Evolutionary conservation across 2,797 vertebrate genomes (phyloP).

Genomic region (Mycteria americana): DNA sequence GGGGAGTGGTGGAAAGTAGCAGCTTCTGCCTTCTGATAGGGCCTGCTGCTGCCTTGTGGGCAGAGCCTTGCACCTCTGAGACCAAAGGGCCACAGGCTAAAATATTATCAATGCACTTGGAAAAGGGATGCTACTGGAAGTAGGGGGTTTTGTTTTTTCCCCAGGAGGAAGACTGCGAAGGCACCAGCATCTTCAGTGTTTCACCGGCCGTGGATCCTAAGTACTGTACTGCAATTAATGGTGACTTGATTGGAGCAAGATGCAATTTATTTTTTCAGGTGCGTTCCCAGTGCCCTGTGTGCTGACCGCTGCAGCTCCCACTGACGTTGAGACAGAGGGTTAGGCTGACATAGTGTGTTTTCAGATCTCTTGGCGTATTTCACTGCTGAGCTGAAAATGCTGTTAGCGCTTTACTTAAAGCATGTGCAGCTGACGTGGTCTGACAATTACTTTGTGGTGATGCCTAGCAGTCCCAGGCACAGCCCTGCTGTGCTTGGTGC

Average conservation of each 20-base stretch:
- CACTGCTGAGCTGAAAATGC: neutral
- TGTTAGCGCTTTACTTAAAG: neutral
- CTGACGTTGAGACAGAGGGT: accelerated
- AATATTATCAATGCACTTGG: neutral
- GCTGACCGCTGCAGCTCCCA: accelerated
- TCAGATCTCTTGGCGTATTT: neutral
- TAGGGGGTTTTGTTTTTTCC: neutral
- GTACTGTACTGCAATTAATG: neutral
- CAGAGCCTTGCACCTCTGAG: neutral
- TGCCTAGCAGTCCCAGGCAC: neutral
- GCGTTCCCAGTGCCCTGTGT: neutral
- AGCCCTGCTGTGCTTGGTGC: neutral
- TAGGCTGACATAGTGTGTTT: neutral
- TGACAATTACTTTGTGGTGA: neutral
- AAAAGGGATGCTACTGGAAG: neutral
- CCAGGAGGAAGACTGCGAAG: neutral
- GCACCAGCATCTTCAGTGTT: neutral
- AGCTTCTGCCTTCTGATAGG: neutral
- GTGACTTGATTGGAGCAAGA: neutral
- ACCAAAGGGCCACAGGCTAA: neutral
- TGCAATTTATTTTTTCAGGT: neutral
- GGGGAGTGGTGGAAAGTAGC: neutral
- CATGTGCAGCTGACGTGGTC: neutral
- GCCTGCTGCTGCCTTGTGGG: neutral
- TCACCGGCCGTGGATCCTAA: accelerated